phyloP scores from a whole-genome alignment of 2,113 vertebrate species.

The Galemys pyrenaicus region DNA sequence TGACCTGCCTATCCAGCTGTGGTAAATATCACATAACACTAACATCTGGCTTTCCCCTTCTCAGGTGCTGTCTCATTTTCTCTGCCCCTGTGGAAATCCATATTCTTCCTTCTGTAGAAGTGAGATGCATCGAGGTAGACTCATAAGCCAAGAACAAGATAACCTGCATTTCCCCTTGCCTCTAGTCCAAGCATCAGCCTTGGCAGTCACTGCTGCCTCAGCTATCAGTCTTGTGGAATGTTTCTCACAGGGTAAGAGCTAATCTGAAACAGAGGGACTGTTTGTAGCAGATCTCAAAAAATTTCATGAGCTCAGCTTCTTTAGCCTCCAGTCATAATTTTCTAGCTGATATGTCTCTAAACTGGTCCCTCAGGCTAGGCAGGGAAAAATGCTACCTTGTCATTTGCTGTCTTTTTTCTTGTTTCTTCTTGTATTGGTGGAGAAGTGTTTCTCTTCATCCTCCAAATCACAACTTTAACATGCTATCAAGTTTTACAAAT shows the following conservation, averaged over 20 bases:
- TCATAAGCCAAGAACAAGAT: neutral
- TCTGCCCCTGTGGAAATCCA: fast-evolving
- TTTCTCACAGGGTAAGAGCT: neutral
- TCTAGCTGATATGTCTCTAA: neutral
- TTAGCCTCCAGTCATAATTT: neutral
- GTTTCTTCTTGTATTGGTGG: neutral
- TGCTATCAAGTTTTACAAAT: neutral
- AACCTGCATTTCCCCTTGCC: neutral
- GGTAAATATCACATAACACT: neutral
- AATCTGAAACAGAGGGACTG: neutral
- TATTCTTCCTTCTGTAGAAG: neutral
- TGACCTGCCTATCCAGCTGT: neutral
- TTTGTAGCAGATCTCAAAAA: neutral
- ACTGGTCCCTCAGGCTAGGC: neutral
- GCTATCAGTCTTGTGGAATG: neutral
- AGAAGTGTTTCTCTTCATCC: neutral
- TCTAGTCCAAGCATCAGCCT: neutral
- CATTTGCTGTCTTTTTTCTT: neutral
- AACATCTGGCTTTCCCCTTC: neutral
- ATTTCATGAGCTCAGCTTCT: neutral
- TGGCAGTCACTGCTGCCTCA: neutral
- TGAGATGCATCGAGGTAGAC: neutral
- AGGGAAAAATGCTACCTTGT: neutral
- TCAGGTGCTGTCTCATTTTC: neutral
- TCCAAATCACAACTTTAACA: neutral